Percentiles rank a stretch among this genome's conserved stretches.
These are phyloP conservation scores for Neopipo cinnamomea DNA, from an alignment of 2,113 vertebrate species.

Conservation along the genomic window DNA sequence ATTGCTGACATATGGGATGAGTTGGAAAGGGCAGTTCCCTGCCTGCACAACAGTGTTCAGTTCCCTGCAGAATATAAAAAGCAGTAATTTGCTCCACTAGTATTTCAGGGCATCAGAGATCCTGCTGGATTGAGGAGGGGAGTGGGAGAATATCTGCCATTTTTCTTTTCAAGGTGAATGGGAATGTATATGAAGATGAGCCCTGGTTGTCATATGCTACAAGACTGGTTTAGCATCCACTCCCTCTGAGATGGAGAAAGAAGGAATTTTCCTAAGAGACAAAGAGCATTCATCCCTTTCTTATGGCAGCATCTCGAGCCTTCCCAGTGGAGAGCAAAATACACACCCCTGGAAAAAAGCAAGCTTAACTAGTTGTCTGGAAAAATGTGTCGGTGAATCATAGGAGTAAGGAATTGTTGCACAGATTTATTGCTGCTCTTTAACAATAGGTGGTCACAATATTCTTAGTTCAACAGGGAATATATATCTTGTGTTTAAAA, in stretches of 20 bases:
- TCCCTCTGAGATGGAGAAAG: neutral
- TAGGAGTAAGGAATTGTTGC: neutral
- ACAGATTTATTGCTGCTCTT: conserved; percentile 35
- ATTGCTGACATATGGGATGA: fast-evolving
- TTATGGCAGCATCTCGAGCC: neutral
- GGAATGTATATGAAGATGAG: neutral
- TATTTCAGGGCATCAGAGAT: neutral
- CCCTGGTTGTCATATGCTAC: neutral
- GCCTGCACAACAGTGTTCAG: neutral
- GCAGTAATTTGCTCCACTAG: neutral
- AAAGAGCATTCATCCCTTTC: neutral
- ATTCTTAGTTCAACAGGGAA: conserved; percentile 7
- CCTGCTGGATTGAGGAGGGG: neutral
- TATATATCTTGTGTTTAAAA: conserved; percentile 39
- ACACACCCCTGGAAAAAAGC: neutral
- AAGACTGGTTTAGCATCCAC: neutral
- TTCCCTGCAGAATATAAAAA: neutral
- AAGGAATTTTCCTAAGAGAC: neutral
- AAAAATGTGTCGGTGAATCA: conserved; percentile 9
- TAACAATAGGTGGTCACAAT: conserved; percentile 50
- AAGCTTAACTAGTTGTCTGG: neutral
- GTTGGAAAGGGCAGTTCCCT: neutral
- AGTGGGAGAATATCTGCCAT: neutral
- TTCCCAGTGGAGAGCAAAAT: neutral
- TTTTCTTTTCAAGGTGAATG: neutral